Percentiles rank a stretch among this genome's conserved stretches.
Conservation (phyloP, 2,797 vertebrate species). For the Oreochromis mossambicus region DNA sequence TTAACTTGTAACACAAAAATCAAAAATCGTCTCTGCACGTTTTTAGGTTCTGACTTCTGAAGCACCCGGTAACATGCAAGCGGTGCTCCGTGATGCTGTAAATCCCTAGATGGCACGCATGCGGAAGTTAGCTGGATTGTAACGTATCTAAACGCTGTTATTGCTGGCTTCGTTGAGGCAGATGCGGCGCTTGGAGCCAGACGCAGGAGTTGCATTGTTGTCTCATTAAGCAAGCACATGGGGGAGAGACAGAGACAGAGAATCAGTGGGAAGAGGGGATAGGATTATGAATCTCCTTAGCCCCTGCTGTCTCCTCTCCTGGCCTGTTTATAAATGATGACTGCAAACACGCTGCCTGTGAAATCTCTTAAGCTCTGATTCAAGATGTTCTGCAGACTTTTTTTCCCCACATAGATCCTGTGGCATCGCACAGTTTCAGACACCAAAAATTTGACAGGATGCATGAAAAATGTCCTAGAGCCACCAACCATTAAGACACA, state of each 20-base stretch:
- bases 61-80: not conserved
- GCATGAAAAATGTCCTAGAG: not conserved
- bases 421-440: constrained; percentile 4
- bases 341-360: constrained; percentile 33
- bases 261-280: constrained; percentile 36
- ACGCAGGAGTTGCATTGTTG: constrained; percentile 33
- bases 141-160: not conserved
- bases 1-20: not conserved
- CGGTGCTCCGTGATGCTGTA: not conserved
- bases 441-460: constrained; percentile 11
- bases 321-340: constrained; percentile 58
- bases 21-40: not conserved
- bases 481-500: not conserved
- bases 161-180: constrained; percentile 15
- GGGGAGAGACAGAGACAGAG: constrained; percentile 9
- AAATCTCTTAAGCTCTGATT: constrained; percentile 52
- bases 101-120: not conserved
- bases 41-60: not conserved
- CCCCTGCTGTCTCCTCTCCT: constrained; percentile 62
- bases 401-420: constrained; percentile 8
- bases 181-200: constrained; percentile 20
- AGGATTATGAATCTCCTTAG: constrained; percentile 57
- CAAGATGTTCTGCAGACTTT: constrained; percentile 45
- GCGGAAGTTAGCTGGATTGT: constrained; percentile 1
- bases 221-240: constrained; percentile 48